phyloP scores from a whole-genome alignment of 1,140 invertebrate species.

The Bombus difficillimus region DNA sequence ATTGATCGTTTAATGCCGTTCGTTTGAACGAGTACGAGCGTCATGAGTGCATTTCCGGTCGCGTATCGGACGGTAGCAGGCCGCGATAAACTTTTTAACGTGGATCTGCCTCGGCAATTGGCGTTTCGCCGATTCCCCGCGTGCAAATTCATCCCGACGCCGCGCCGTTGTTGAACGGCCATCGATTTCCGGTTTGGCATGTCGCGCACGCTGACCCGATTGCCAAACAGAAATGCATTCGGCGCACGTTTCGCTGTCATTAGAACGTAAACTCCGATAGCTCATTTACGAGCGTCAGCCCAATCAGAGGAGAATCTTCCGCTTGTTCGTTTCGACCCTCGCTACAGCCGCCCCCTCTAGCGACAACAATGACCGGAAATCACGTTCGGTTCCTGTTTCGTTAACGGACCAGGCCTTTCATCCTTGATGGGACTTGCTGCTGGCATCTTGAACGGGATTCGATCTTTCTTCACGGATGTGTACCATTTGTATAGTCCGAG shows the following conservation, averaged over 20 bases:
- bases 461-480: background rate
- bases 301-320: constrained; percentile 49
- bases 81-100: constrained; percentile 52
- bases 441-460: background rate
- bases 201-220: constrained; percentile 47
- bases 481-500: background rate
- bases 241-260: constrained; percentile 65
- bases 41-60: constrained; percentile 34
- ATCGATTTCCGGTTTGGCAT: constrained; percentile 64
- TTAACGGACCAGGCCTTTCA: constrained; percentile 6
- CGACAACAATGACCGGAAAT: constrained; percentile 52
- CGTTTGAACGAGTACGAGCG: constrained; percentile 19
- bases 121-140: constrained; percentile 24
- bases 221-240: constrained; percentile 64
- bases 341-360: no score
- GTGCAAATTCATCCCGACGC: constrained; percentile 44
- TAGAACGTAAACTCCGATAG: constrained; percentile 70
- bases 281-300: constrained; percentile 54
- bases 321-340: constrained; percentile 42
- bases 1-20: constrained; percentile 35
- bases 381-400: constrained; percentile 44
- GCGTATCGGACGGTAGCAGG: background rate
- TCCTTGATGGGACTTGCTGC: background rate
- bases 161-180: constrained; percentile 39
- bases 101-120: background rate